Conservation (phyloP, 2,113 vertebrate genomes). For the Podarcis cretensis region DNA sequence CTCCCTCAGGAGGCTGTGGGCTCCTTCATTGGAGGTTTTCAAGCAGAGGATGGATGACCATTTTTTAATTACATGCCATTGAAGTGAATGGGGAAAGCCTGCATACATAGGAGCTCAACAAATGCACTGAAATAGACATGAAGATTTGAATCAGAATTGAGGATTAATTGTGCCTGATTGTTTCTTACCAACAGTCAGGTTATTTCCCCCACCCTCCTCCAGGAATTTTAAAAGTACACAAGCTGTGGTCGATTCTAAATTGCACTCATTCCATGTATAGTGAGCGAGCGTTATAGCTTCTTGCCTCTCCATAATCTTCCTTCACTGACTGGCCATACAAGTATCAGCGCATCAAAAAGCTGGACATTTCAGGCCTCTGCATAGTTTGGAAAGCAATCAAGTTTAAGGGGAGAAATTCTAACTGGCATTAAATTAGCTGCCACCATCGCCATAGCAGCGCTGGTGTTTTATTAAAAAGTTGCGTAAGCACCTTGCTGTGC, state of each 20-base stretch:
- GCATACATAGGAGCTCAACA: neutral
- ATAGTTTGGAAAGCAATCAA: neutral
- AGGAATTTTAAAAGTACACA: neutral
- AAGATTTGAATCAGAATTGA: neutral
- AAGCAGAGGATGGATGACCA: too few species aligned
- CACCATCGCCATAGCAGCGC: neutral
- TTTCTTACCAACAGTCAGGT: neutral
- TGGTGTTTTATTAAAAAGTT: constrained; percentile 15
- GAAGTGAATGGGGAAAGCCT: neutral
- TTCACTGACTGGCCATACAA: neutral
- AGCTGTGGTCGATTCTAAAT: neutral
- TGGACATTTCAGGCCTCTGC: neutral
- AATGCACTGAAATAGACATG: neutral
- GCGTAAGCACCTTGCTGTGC: neutral
- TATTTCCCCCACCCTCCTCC: neutral
- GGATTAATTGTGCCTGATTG: too few species aligned
- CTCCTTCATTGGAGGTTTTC: too few species aligned
- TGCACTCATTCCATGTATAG: neutral
- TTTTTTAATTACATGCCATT: neutral
- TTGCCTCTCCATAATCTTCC: neutral
- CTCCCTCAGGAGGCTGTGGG: too few species aligned
- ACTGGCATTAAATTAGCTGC: neutral
- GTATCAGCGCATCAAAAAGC: neutral
- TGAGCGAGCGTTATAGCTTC: neutral
- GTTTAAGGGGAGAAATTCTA: neutral